These are phyloP conservation scores for Cossypha dichroa DNA, from an alignment of 2,797 vertebrate species.

Conservation along the genomic window DNA sequence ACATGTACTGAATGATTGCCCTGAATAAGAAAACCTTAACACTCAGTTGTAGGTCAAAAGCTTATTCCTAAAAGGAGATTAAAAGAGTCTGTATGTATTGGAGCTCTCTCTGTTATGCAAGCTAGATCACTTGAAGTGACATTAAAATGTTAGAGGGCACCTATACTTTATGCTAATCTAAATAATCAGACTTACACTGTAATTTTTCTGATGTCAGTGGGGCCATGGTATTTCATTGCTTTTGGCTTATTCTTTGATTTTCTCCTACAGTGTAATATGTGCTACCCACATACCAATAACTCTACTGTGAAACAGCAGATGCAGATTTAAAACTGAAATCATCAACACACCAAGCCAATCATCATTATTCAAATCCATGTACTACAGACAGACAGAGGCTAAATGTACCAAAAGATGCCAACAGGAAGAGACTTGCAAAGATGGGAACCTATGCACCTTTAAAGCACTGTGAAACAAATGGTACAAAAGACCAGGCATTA, in stretches of 20 bases:
- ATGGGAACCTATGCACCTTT: background rate
- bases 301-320: background rate
- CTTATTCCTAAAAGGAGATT: background rate
- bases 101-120: background rate
- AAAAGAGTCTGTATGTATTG: background rate
- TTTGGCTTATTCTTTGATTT: background rate
- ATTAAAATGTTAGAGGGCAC: background rate
- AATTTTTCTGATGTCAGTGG: background rate
- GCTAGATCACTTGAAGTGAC: background rate
- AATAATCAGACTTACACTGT: background rate
- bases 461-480: background rate
- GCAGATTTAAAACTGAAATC: background rate
- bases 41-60: constrained; percentile 13
- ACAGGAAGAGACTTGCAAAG: background rate
- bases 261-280: background rate
- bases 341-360: background rate
- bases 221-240: background rate
- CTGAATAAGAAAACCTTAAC: background rate
- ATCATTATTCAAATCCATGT: background rate
- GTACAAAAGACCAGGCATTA: background rate
- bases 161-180: background rate
- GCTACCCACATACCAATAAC: background rate
- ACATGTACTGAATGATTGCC: background rate
- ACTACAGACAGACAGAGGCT: background rate
- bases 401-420: background rate